Percentiles rank a stretch among this genome's conserved stretches.
Conservation (phyloP, 2,113 vertebrate species). For the Pseudopipra pipra region DNA sequence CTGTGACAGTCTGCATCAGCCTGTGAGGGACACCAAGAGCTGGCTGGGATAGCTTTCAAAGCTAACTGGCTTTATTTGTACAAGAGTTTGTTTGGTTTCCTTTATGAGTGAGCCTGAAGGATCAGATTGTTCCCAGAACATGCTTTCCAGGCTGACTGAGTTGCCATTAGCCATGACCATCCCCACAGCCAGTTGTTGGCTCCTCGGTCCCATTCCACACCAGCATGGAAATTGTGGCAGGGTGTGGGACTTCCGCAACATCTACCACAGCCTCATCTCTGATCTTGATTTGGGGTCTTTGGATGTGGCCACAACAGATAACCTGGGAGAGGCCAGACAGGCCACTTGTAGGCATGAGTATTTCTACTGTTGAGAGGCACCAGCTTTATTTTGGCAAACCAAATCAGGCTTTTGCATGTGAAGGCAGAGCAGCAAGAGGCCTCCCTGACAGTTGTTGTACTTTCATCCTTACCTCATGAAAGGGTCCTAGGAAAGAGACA, state of each 20-base stretch:
- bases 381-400: not conserved
- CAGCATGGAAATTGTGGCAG: not conserved
- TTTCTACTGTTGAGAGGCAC: not conserved
- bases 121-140: not conserved
- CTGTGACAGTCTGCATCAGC: not conserved
- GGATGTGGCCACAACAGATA: not conserved
- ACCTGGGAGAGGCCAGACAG: not conserved
- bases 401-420: not conserved
- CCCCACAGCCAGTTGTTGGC: not conserved
- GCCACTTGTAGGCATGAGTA: not conserved
- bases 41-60: not conserved
- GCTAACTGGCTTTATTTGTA: not conserved
- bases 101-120: not conserved
- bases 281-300: not conserved
- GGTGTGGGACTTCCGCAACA: not conserved
- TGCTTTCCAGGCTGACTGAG: not conserved
- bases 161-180: not conserved
- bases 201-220: not conserved
- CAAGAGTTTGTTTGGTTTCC: not conserved
- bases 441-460: not conserved
- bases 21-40: accelerated
- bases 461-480: accelerated
- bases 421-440: not conserved
- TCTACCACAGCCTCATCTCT: not conserved
- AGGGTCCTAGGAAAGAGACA: not conserved